These are phyloP conservation scores for Octodonta nipae DNA, from an alignment of 2,888 invertebrate species.

Conservation along the genomic window DNA sequence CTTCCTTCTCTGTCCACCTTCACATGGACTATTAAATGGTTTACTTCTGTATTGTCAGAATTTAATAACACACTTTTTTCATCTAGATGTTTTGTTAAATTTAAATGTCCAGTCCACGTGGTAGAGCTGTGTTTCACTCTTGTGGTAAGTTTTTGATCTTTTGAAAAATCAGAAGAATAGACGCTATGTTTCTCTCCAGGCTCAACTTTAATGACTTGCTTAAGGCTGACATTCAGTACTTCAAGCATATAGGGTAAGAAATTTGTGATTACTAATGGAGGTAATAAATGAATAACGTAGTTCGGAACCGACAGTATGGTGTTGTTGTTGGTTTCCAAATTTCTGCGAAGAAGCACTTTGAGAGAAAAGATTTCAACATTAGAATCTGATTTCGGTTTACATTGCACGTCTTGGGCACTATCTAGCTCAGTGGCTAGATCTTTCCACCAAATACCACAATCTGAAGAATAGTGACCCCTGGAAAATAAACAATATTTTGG, in stretches of 20 bases:
- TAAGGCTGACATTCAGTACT: conserved; percentile 39
- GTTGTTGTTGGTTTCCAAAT: conserved; percentile 24
- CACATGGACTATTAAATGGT: conserved; percentile 54
- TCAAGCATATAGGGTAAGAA: conserved; percentile 61
- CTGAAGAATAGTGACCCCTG: conserved; percentile 57
- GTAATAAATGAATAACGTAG: conserved; percentile 55
- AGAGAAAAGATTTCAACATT: conserved; percentile 52
- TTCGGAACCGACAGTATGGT: conserved; percentile 47
- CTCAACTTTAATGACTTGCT: conserved; percentile 43
- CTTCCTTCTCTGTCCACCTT: conserved; percentile 49
- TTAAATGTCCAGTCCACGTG: conserved; percentile 58
- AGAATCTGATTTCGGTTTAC: conserved; percentile 48
- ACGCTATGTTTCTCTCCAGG: conserved; percentile 59
- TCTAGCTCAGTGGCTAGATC: conserved; percentile 57
- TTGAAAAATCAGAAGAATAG: conserved; percentile 51
- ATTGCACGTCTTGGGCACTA: conserved; percentile 51
- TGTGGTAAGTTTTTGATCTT: conserved; percentile 40
- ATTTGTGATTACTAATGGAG: conserved; percentile 63
- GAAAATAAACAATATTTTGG: conserved; percentile 12
- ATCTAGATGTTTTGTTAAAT: conserved; percentile 50
- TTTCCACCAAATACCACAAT: conserved; percentile 67
- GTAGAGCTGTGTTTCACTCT: conserved; percentile 48
- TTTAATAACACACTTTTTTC: conserved; percentile 36
- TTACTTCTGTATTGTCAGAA: conserved; percentile 53
- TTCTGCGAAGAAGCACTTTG: conserved; percentile 38